Conservation (phyloP, 2,797 vertebrate species). For the Danio albolineatus region DNA sequence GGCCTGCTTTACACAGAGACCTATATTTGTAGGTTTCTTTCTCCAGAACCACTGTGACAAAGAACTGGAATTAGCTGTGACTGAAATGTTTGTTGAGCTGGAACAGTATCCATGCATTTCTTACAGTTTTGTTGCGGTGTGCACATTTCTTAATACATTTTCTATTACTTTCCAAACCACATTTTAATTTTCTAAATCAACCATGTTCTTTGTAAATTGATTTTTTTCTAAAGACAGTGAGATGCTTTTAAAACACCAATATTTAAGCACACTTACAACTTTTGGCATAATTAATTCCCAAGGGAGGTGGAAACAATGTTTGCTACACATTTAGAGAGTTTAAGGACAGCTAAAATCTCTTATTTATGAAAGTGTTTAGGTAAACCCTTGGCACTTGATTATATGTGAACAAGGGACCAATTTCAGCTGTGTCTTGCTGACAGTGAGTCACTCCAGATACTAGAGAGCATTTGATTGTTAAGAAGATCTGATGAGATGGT, state of each 20-base stretch:
- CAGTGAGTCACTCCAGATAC: no score
- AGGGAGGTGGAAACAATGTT: no score
- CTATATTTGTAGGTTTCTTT: constrained; percentile 17
- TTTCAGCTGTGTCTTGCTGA: no score
- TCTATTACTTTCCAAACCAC: background rate
- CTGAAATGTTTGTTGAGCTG: background rate
- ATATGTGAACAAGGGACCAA: no score
- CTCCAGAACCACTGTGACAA: background rate
- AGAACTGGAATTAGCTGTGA: background rate
- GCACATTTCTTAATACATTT: background rate
- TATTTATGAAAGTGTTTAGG: no score
- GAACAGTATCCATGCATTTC: background rate
- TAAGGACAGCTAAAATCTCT: no score
- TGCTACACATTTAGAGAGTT: no score
- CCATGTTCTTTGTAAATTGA: background rate
- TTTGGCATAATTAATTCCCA: background rate
- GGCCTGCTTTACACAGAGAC: constrained; percentile 44
- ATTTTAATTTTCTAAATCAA: background rate
- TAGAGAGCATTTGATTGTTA: no score
- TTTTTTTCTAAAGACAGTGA: background rate
- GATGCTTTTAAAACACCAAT: background rate
- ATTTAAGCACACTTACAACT: background rate
- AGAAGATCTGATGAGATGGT: no score
- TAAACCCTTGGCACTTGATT: no score
- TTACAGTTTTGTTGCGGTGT: background rate